Base-by-base conservation (phyloP, 2,888 invertebrate species). In the Aphrophora alni region DNA sequence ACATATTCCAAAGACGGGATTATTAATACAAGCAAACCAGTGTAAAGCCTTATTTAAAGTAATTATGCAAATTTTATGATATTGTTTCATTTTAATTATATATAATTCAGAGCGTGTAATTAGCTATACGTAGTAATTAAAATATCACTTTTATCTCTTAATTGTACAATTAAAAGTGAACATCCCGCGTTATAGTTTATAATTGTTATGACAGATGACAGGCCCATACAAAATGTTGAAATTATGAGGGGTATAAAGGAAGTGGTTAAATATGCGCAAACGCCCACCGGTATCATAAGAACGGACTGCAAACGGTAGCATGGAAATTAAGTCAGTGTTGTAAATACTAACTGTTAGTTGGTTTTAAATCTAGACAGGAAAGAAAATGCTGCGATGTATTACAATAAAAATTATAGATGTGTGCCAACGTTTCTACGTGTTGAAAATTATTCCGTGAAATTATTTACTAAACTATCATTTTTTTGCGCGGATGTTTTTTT, bases 1-100 rank as follows among this genome's bases (percentile, higher is more conserved):
- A 5, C 8, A 33, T 33, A 33, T 3, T 33, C 8, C 33, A 8
- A 3, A 33, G 33, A 33, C 33, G 3, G 33, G 33, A 8, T 33
- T 5, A n/a, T n/a, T 33, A 14, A 44, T 17, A 44, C 44, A 44
- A 17, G 14, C 14, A 14, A 44, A 44, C 7, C 3, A 44, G 44
- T 44, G 12, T n/a, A 14, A 2, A 21, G 2, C 59, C 59, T 21
- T 59, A 59, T 59, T 59, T 59, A 59, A 21, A 59, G 59, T 59
- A 59, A 59, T 59, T 59, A 59, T 59, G 59, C 59, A 59, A 59
- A 59, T 59, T 59, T 21, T n/a, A 59, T 59, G 59, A 59, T 59
- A 59, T 59, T 59, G 59, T 59, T 59, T 59, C 59, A n/a, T 3
- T n/a, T 59, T 59, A 59, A 59, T 59, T 59, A 21, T 14, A 59